Conservation (phyloP, 2,797 vertebrate species). For the Pteronotus mesoamericanus region DNA sequence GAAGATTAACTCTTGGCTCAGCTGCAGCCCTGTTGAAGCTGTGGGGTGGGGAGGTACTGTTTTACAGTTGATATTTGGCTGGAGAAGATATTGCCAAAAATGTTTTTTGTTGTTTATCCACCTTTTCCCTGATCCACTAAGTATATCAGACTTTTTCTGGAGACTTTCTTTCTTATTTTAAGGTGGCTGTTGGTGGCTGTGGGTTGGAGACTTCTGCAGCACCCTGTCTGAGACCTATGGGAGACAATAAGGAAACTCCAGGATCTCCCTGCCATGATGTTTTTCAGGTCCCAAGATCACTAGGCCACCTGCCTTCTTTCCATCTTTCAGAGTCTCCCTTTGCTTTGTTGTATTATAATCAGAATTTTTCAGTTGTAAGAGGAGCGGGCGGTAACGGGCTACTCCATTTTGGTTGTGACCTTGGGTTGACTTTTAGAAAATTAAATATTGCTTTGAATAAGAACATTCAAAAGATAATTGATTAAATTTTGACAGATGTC, state of each 20-base stretch:
- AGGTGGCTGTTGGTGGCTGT: background rate
- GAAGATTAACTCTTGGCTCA: background rate
- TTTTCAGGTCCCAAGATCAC: background rate
- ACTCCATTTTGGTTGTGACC: background rate
- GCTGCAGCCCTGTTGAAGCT: background rate
- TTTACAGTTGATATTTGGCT: background rate
- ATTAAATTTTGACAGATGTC: background rate
- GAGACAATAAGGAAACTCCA: background rate
- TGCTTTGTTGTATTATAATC: background rate
- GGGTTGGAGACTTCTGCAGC: background rate
- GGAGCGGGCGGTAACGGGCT: background rate
- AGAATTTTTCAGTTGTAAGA: background rate
- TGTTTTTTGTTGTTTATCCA: background rate
- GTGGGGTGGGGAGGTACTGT: background rate
- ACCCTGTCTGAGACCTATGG: background rate
- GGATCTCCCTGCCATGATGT: background rate
- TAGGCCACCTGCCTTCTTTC: background rate
- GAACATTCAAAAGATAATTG: background rate
- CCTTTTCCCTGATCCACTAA: background rate
- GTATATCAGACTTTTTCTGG: background rate
- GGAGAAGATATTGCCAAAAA: background rate
- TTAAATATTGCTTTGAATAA: slow-evolving; percentile 21
- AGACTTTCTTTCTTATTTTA: background rate
- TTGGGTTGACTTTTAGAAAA: slow-evolving; percentile 12
- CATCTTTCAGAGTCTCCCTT: background rate